Conservation (phyloP, 2,888 invertebrate genomes). For the Netelia virgata region DNA sequence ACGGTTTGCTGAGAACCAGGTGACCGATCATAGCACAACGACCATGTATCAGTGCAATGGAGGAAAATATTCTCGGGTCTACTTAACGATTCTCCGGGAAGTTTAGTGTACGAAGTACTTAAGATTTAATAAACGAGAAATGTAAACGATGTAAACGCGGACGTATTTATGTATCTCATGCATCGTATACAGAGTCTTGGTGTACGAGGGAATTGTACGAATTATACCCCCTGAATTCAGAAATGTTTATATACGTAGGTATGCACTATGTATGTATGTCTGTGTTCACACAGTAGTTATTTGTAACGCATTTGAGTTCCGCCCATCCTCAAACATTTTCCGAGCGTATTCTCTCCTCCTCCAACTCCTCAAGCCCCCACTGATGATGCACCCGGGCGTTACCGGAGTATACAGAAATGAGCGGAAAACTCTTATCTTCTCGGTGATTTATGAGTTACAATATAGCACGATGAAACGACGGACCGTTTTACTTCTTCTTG, state of each 20-base stretch:
- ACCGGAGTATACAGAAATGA: constrained; percentile 59
- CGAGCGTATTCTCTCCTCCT: constrained; percentile 39
- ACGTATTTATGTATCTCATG: constrained; percentile 42
- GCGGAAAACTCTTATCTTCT: constrained; percentile 72
- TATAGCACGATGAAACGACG: constrained; percentile 54
- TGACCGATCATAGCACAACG: no score
- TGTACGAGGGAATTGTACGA: constrained; percentile 39
- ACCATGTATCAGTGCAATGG: constrained; percentile 7
- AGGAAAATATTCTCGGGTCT: constrained; percentile 32
- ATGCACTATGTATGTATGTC: not conserved
- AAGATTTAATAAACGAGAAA: constrained; percentile 58
- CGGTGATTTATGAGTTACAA: constrained; percentile 70
- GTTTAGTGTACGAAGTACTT: constrained; percentile 21
- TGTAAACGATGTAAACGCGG: constrained; percentile 49
- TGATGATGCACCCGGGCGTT: constrained; percentile 33
- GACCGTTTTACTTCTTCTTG: constrained; percentile 63
- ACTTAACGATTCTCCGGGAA: not conserved
- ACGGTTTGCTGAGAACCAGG: no score
- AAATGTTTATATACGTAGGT: constrained; percentile 11
- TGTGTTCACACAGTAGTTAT: constrained; percentile 33
- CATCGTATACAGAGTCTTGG: constrained; percentile 37
- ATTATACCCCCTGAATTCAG: constrained; percentile 48
- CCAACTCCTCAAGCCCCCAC: constrained; percentile 9
- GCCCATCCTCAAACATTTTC: constrained; percentile 34
- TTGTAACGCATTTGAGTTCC: constrained; percentile 55